Base-by-base conservation (phyloP, 2,888 invertebrate species). In the Drosophila paracracens region DNA sequence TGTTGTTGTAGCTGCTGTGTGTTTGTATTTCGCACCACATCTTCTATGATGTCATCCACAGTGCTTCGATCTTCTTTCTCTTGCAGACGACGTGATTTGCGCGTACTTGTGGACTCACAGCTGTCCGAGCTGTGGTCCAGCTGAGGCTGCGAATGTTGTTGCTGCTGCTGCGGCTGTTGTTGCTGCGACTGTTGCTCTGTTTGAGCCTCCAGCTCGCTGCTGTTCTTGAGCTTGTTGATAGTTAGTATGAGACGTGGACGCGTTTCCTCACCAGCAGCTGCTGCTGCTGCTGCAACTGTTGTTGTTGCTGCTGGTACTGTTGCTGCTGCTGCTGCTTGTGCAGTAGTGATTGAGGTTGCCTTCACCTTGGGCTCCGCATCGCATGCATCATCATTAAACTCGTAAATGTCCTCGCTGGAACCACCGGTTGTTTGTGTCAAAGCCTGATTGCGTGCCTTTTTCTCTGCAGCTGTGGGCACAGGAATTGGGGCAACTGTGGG, bases 31-130 rank as follows among this genome's bases (percentile, higher is more conserved):
- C 97, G 95, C 2, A 97, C 96, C 0, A 98, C 97, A 89, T 98
- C 98, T 81, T 98, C 98, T 77, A 98, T 98, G 18, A 97, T 95
- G 84, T 97, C 98, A 91, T 98, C 98, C 13, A 97, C 95, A 1
- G 97, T 96, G 72, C 95, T 96, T 70, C 96, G 94, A 88, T 96
- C 97, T 35, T 87, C 87, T 89, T 96, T 96, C 91, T 97, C 97
- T 88, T 96, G 96, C 62, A 97, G 93, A 72, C 97, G 94, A 67
- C 96, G 94, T 0, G 97, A 97, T 92, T 97, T 97, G 59, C 97
- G 94, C 0, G 97, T 97, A 77, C 97, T 96, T 52, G 65, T 68
- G 0, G 86, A 74, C 46, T 84, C 83, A 5, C 89, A 85, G 59
- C 84, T 89, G 54, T 93, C 92, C 27, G 90, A 84, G 35, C 79